Conservation (phyloP, 2,113 vertebrate species). For the Leiothrix lutea region DNA sequence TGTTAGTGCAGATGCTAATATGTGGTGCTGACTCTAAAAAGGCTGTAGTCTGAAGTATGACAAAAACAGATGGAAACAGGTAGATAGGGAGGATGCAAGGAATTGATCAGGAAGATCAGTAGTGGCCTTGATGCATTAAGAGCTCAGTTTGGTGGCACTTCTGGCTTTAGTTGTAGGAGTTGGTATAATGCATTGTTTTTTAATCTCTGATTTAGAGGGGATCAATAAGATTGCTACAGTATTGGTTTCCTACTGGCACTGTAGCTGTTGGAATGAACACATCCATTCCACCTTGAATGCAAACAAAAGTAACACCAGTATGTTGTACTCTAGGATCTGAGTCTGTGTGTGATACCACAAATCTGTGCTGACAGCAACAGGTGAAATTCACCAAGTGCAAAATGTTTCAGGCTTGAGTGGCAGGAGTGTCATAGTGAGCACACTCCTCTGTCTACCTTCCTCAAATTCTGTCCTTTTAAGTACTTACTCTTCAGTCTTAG, state of each 20-base stretch:
- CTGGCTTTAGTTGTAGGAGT: background rate
- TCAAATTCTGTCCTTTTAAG: background rate
- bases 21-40: background rate
- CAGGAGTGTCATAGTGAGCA: background rate
- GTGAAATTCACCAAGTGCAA: background rate
- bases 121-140: background rate
- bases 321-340: background rate
- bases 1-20: background rate
- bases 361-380: background rate
- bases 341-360: background rate
- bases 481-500: background rate
- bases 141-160: background rate
- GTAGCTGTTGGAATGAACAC: background rate
- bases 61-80: background rate
- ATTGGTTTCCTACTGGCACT: background rate
- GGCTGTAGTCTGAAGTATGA: background rate
- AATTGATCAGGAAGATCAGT: background rate
- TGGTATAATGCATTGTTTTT: background rate
- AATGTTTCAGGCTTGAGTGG: background rate
- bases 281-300: background rate
- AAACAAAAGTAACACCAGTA: background rate
- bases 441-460: background rate
- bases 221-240: background rate
- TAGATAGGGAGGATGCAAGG: background rate
- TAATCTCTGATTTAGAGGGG: background rate